Conservation (phyloP, 2,113 vertebrate species). For the Natator depressus region DNA sequence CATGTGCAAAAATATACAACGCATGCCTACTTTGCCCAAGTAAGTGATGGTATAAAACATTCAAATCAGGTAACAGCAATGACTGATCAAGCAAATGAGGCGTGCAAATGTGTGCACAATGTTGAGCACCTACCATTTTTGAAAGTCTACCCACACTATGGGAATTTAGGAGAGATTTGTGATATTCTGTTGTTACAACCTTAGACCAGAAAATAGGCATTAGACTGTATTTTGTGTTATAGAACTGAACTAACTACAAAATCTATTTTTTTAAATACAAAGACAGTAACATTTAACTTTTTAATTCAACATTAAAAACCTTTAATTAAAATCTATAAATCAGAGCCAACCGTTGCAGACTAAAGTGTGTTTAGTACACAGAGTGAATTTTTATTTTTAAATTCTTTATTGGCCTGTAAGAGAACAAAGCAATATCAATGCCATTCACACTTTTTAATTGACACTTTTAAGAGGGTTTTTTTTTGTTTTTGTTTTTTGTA, state of each 20-base stretch:
- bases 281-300: constrained; percentile 28
- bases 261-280: not conserved
- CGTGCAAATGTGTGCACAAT: constrained; percentile 51
- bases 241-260: constrained; percentile 37
- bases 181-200: not conserved
- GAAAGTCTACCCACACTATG: constrained; percentile 8
- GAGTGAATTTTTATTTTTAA: not conserved
- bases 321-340: constrained; percentile 77
- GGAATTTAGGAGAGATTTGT: not conserved
- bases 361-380: not conserved
- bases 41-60: constrained; percentile 62
- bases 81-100: constrained; percentile 44
- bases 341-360: constrained; percentile 49
- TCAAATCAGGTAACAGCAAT: constrained; percentile 65
- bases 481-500: constrained; percentile 25
- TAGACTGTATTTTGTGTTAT: not conserved
- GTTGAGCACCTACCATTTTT: constrained; percentile 58
- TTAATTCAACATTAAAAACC: constrained; percentile 73
- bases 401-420: not conserved
- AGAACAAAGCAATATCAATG: constrained; percentile 16
- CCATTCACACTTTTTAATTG: constrained; percentile 34
- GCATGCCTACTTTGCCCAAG: constrained; percentile 48
- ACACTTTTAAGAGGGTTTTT: not conserved
- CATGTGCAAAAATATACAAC: constrained; percentile 65
- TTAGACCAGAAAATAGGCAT: constrained; percentile 1